Evolutionary conservation across 30 jellyfish, hydroid and myxozoan species (phyloP).

Genomic region (Aurelia coerulea): DNA sequence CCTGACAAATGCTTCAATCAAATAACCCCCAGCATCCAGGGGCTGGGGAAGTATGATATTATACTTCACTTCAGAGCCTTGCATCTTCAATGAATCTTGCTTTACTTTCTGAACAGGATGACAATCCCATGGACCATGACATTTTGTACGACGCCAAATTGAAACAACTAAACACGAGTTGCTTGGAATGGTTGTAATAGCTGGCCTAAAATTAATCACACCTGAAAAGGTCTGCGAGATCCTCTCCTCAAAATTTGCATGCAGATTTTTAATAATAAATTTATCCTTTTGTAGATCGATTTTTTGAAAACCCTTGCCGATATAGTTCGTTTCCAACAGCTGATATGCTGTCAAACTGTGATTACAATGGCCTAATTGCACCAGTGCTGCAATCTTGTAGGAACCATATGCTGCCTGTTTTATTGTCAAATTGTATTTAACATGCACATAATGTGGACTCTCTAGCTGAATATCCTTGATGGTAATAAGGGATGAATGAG

Average conservation of each 20-base stretch:
- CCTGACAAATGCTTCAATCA: conserved; percentile 18
- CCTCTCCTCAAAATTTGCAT: conserved; percentile 25
- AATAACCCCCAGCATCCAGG: neutral
- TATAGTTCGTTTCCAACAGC: neutral
- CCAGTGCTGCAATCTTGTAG: neutral
- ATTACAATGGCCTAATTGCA: conserved; percentile 36
- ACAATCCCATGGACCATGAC: conserved; percentile 51
- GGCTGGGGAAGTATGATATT: neutral
- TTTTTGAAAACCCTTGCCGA: neutral
- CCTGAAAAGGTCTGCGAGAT: conserved; percentile 9
- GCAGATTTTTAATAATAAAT: neutral
- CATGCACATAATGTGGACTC: no score
- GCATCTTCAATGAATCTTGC: neutral
- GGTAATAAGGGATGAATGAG: conserved; percentile 7
- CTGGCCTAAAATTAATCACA: conserved; percentile 27
- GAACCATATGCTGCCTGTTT: neutral
- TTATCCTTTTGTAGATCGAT: no score
- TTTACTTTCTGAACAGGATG: neutral
- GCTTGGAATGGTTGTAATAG: conserved; percentile 7
- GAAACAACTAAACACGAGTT: conserved; percentile 29
- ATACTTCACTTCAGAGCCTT: neutral
- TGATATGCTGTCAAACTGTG: neutral
- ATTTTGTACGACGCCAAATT: neutral
- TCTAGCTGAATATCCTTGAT: neutral
- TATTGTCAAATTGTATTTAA: no score